Base-by-base conservation (phyloP, 2,113 vertebrate species). In the Odobenus rosmarus region DNA sequence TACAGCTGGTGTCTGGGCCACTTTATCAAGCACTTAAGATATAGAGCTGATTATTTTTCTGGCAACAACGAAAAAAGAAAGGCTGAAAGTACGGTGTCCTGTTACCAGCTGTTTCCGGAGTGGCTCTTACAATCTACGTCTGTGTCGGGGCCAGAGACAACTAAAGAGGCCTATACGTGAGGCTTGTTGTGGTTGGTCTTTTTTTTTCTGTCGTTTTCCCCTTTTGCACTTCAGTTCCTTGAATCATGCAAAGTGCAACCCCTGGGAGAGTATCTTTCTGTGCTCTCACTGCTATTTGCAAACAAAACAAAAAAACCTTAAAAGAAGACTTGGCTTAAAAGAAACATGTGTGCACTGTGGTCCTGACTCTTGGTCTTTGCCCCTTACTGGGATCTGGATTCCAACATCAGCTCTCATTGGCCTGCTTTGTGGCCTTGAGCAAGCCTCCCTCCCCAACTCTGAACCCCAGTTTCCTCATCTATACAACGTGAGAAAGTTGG, bases 1-100 rank as follows among this genome's bases (percentile, higher is more conserved):
- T 96, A 94, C 90, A 90, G 87, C 88, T 97, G 96, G 82, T 96
- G 90, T 92, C 96, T 95, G 92, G 67, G 49, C 81, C 74, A 84
- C 89, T 96, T 93, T 79, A 97, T 97, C 96, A 96, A 92, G 96
- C 87, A 92, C 84, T 92, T 96, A 97, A 97, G 97, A 98, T 97
- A 97, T 0, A 93, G 93, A 95, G 74, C 97, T 93, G 93, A 97
- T 96, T 97, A 93, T 95, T 98, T 96, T 97, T 96, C 92, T 93
- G 95, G 97, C 97, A 97, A 93, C 76, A 72, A 86, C 1, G 33
- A 88, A 94, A 76, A 94, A 96, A 95, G 95, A 92, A 88, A 95
- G 92, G 72, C 95, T 95, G 92, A 80, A 55, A 97, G 86, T 23
- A 57, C 0, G 33, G 89, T 96, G 92, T 97, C 92, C 88, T 87